phyloP scores from a whole-genome alignment of 1,140 invertebrate genomes.

The Temnothorax nylanderi region DNA sequence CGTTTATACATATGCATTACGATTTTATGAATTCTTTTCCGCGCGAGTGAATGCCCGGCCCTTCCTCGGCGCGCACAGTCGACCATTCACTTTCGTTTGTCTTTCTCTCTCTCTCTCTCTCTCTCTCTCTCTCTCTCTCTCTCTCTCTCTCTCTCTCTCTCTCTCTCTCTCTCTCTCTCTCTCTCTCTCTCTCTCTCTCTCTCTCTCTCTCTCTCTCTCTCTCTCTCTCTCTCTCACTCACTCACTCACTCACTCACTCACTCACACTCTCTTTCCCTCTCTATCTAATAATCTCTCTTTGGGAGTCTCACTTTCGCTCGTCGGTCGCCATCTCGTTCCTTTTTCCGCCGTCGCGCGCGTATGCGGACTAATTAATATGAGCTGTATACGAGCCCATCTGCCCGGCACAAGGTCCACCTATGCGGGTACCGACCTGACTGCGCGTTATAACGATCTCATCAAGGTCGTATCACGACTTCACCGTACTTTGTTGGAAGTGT shows the following conservation, averaged over 20 bases:
- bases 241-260: slow-evolving; percentile 25
- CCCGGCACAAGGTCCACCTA: slow-evolving; percentile 49
- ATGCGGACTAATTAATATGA: slow-evolving; percentile 58
- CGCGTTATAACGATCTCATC: slow-evolving; percentile 54
- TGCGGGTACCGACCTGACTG: slow-evolving; percentile 48
- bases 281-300: slow-evolving; percentile 21
- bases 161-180: slow-evolving; percentile 29
- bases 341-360: slow-evolving; percentile 36
- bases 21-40: slow-evolving; percentile 55
- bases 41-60: slow-evolving; percentile 19
- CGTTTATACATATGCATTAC: slow-evolving; percentile 41
- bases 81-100: slow-evolving; percentile 50
- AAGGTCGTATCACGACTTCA: slow-evolving; percentile 59
- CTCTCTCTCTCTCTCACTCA: too few species aligned
- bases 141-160: too few species aligned
- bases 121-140: too few species aligned
- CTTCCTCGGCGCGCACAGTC: slow-evolving; percentile 34
- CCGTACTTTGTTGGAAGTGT: slow-evolving; percentile 44
- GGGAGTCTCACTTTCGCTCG: slow-evolving; percentile 36
- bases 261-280: slow-evolving; percentile 43
- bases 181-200: slow-evolving; percentile 40
- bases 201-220: neutral
- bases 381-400: slow-evolving; percentile 54
- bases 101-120: neutral
- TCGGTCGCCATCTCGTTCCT: slow-evolving; percentile 18